Evolutionary conservation across 2,113 vertebrate species (phyloP).

Genomic region (Gulo gulo): DNA sequence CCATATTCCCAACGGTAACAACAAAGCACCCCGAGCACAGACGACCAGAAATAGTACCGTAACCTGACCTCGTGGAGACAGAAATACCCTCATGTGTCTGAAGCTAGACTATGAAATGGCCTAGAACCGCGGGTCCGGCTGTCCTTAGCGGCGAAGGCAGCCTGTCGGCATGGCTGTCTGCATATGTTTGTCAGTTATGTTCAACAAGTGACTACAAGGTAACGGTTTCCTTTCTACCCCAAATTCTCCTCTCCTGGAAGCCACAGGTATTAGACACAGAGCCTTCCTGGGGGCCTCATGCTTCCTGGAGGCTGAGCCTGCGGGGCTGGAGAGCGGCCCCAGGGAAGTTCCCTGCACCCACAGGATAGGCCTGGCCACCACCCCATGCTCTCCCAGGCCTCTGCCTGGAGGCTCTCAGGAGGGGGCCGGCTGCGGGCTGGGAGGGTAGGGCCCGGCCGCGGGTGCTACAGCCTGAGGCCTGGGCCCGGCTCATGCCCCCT

Average conservation of each 20-base stretch:
- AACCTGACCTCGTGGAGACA: not conserved
- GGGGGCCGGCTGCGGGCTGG: too few species aligned
- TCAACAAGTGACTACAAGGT: not conserved
- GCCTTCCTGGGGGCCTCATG: not conserved
- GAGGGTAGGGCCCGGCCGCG: accelerated
- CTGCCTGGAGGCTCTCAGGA: accelerated
- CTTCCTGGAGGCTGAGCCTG: not conserved
- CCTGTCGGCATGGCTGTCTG: not conserved
- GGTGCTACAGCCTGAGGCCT: accelerated
- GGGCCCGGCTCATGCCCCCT: accelerated
- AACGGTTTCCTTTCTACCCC: not conserved
- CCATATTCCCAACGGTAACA: too few species aligned
- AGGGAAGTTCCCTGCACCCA: accelerated
- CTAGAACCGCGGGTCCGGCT: not conserved
- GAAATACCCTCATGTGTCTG: not conserved
- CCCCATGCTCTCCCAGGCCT: not conserved
- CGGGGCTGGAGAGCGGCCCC: accelerated
- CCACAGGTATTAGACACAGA: not conserved
- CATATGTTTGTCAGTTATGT: not conserved
- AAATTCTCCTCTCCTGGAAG: not conserved
- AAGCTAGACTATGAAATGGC: not conserved
- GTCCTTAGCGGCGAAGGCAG: not conserved
- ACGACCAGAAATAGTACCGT: not conserved
- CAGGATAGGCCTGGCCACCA: not conserved
- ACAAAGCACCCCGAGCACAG: not conserved